A percentile compares a stretch with the other conserved stretches of the same genome.
phyloP scores from a whole-genome alignment of 92 coral and sea anemone species.

The Epizoanthus ramosus region DNA sequence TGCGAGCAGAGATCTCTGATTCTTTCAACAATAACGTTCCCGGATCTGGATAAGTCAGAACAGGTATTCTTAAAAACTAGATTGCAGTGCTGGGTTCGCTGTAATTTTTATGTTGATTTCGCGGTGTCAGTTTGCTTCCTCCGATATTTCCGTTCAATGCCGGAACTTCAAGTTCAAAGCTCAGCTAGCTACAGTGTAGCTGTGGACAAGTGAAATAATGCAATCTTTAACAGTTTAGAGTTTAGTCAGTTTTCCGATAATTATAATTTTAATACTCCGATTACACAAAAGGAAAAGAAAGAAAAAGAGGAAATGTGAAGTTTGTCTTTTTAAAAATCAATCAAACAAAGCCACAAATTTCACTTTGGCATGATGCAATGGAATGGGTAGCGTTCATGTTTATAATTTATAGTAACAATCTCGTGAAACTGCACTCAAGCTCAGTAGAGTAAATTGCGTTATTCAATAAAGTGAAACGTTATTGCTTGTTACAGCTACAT shows the following conservation, averaged over 20 bases:
- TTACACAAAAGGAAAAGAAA: conserved; percentile 9
- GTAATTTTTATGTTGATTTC: not conserved
- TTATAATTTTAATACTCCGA: not conserved
- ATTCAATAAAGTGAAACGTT: not conserved
- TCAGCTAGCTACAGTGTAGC: no score
- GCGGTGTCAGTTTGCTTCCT: not conserved
- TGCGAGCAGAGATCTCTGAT: no score
- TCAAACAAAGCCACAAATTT: conserved; percentile 13
- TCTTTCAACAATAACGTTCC: not conserved
- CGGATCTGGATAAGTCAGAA: conserved; percentile 4
- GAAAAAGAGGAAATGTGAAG: not conserved
- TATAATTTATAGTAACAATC: conserved; percentile 1
- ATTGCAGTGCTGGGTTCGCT: conserved; percentile 9
- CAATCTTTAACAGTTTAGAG: conserved; percentile 1
- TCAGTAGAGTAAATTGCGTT: conserved; percentile 1
- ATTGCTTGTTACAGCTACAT: no score
- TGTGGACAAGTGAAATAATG: not conserved
- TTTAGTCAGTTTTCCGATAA: not conserved
- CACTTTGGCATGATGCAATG: conserved; percentile 7
- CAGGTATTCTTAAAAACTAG: not conserved
- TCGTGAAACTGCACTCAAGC: conserved; percentile 1
- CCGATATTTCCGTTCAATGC: not conserved
- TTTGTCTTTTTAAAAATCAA: not conserved
- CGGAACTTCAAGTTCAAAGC: not conserved
- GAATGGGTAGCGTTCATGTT: not conserved